Evolutionary conservation across 1,140 invertebrate genomes (phyloP).

Genomic region (Latrodectus geometricus): DNA sequence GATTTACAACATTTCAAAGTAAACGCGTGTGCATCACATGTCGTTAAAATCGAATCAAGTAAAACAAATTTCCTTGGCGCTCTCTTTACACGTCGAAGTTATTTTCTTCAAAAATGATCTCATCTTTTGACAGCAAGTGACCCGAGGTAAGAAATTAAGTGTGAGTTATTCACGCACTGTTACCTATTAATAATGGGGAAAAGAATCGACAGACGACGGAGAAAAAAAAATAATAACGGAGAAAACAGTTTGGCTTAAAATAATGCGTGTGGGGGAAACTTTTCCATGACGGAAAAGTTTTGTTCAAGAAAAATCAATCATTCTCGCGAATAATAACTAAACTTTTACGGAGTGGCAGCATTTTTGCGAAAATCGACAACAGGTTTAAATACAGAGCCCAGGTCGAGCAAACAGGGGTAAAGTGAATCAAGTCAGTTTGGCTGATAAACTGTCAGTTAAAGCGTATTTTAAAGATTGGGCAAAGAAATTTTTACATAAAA

Average conservation of each 20-base stretch:
- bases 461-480: too few species aligned
- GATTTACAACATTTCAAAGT: not conserved
- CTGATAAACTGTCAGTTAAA: too few species aligned
- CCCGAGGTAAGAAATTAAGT: constrained; percentile 53
- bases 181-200: constrained; percentile 47
- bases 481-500: too few species aligned
- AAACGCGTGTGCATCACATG: not conserved
- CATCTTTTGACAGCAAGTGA: constrained; percentile 20
- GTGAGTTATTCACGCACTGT: constrained; percentile 38
- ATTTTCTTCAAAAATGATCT: not conserved
- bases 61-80: not conserved
- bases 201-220: not conserved
- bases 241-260: not conserved
- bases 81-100: not conserved
- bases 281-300: constrained; percentile 21
- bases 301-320: constrained; percentile 51
- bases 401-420: not conserved
- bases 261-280: not conserved
- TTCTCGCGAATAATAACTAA: constrained; percentile 55
- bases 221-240: constrained; percentile 2
- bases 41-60: not conserved
- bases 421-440: constrained; percentile 3
- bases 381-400: constrained; percentile 38
- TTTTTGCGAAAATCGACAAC: constrained; percentile 46
- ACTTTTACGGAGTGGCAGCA: constrained; percentile 35